phyloP scores from a whole-genome alignment of 1,140 invertebrate species.

The Episyrphus balteatus region DNA sequence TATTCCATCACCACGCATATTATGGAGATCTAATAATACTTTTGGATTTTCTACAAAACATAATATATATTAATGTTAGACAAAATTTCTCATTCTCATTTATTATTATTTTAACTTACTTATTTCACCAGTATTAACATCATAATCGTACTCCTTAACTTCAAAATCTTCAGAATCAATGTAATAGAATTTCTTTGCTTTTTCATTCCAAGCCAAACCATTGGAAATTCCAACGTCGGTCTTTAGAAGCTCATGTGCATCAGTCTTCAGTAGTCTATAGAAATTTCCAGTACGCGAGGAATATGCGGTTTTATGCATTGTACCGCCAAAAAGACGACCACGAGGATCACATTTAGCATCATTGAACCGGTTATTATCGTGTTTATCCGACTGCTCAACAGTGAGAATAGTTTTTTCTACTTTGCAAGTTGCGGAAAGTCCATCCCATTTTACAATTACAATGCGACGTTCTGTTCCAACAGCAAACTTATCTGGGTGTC shows the following conservation, averaged over 20 bases:
- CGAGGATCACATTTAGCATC: conserved; percentile 70
- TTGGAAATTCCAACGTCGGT: conserved; percentile 55
- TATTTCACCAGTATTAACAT: conserved; percentile 50
- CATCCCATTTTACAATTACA: conserved; percentile 51
- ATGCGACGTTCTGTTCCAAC: conserved; percentile 48
- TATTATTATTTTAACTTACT: conserved; percentile 16
- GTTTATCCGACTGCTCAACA: conserved; percentile 46
- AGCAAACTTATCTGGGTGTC: conserved; percentile 44
- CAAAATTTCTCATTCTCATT: background rate
- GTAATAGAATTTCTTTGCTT: conserved; percentile 58
- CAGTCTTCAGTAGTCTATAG: conserved; percentile 41
- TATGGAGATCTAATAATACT: background rate
- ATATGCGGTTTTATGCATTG: conserved; percentile 38
- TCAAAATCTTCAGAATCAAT: conserved; percentile 52
- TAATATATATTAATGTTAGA: conserved; percentile 6
- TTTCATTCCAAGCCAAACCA: conserved; percentile 61
- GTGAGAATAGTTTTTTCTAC: conserved; percentile 35
- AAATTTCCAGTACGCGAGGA: conserved; percentile 34
- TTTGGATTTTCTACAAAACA: conserved; percentile 7
- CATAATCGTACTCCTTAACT: conserved; percentile 58
- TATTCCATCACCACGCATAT: background rate
- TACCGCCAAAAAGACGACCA: conserved; percentile 56
- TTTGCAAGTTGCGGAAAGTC: conserved; percentile 35
- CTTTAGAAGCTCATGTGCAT: conserved; percentile 42
- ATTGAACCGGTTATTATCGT: conserved; percentile 54